These are phyloP conservation scores for Jordanella pulchra DNA, from an alignment of 2,797 vertebrate genomes.

Conservation along the genomic window DNA sequence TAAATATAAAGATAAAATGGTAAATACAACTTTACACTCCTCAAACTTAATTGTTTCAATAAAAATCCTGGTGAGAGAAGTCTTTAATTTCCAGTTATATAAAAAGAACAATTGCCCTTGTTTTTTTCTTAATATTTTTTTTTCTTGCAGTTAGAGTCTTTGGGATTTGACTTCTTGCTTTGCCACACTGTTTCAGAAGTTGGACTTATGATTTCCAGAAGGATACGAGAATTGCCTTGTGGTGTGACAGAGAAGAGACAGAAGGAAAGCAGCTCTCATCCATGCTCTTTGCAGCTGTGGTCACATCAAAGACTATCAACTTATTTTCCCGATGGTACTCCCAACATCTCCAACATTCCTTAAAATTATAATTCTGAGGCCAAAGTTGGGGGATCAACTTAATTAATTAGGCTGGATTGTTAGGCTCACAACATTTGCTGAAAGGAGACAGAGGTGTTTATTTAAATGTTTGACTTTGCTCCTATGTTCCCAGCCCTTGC, in stretches of 20 bases:
- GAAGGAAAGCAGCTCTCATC: slow-evolving; percentile 66
- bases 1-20: slow-evolving; percentile 26
- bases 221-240: slow-evolving; percentile 73
- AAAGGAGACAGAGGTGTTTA: slow-evolving; percentile 59
- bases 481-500: slow-evolving; percentile 78
- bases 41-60: slow-evolving; percentile 13
- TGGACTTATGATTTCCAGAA: slow-evolving; percentile 72
- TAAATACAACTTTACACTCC: slow-evolving; percentile 13
- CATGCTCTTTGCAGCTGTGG: slow-evolving; percentile 63
- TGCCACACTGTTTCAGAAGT: slow-evolving; percentile 54
- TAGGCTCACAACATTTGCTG: slow-evolving; percentile 39
- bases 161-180: slow-evolving; percentile 54
- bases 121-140: slow-evolving; percentile 27
- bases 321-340: slow-evolving; percentile 51
- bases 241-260: slow-evolving; percentile 77
- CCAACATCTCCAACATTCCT: slow-evolving; percentile 14
- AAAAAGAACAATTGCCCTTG: slow-evolving; percentile 17
- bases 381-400: slow-evolving; percentile 39
- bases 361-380: slow-evolving; percentile 29
- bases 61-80: slow-evolving; percentile 7
- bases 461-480: slow-evolving; percentile 73
- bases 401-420: slow-evolving; percentile 37
- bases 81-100: slow-evolving; percentile 10
- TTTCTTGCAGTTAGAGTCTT: slow-evolving; percentile 41
- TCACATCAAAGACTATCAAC: slow-evolving; percentile 67